These are phyloP conservation scores for Esox lucius DNA, from an alignment of 2,797 vertebrate genomes.

Conservation along the genomic window DNA sequence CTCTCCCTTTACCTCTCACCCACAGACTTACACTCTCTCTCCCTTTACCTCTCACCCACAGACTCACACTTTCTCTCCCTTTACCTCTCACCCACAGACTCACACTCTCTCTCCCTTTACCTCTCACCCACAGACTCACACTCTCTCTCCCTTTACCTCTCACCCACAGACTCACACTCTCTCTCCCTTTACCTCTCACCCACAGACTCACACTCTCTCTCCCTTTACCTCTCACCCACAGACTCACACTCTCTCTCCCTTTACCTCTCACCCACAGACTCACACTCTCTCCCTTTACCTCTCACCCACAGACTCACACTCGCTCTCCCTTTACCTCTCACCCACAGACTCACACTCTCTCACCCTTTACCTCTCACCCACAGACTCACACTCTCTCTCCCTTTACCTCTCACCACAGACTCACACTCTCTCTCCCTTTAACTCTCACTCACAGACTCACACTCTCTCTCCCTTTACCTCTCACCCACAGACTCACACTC, in stretches of 20 bases:
- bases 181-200: slow-evolving; percentile 12
- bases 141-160: too few relatives aligned
- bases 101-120: slow-evolving; percentile 29
- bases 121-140: not conserved
- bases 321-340: slow-evolving; percentile 14
- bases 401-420: too few relatives aligned
- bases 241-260: slow-evolving; percentile 31
- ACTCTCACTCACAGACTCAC: slow-evolving; percentile 24
- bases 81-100: too few relatives aligned
- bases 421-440: too few relatives aligned
- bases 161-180: too few relatives aligned
- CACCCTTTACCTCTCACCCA: too few relatives aligned
- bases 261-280: not conserved
- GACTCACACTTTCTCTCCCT: not conserved
- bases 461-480: slow-evolving; percentile 22
- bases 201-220: not conserved
- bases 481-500: not conserved
- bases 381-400: too few relatives aligned
- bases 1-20: slow-evolving; percentile 12
- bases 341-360: not conserved
- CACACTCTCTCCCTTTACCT: slow-evolving; percentile 18
- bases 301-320: too few relatives aligned
- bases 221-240: too few relatives aligned
- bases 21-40: slow-evolving; percentile 2
- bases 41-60: slow-evolving; percentile 2